Base-by-base conservation (phyloP, 2,888 invertebrate species). In the Petrophora chlorosata region DNA sequence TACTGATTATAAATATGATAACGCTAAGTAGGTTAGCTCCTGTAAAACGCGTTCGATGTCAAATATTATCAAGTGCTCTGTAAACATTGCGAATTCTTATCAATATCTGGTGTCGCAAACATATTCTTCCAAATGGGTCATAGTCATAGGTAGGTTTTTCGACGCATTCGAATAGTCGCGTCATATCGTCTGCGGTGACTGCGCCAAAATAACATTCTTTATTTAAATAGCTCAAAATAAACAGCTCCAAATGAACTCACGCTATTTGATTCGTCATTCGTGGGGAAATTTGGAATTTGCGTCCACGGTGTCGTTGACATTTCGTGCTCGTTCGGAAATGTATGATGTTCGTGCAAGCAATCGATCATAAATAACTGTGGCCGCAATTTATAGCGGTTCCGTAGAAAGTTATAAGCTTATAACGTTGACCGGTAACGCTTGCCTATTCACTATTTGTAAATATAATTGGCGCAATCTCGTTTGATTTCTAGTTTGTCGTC, bases 61-160 rank as follows among this genome's bases (percentile, higher is more conserved):
- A 79, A 89, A 89, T 83, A 81, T 85, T 87, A 84, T 89, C 86
- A 85, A 83, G 82, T 81, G 78, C 61, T 79, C 65, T 70, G 78
- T 79, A 75, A 84, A 84, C 74, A 82, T 76, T 68, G 86, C 86
- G 61, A 85, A 82, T 79, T 77, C 78, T 87, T 88, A 89, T 88
- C 87, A 61, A 57, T 69, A 64, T 65, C 57, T 76, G 71, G 79
- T 84, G 82, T 81, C 74, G 82, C 79, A 79, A 84, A 75, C 74
- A 73, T 61, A n/a, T 60, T 60, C 40, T 19, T 45, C 53, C 70
- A 85, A 86, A 79, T 82, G 55, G 87, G 85, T 82, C 86, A 79
- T 67, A 70, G 67, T 83, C 16, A 3, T 16, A n/a, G n/a, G 23
- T 25, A 25, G 14, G 10, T 10, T 12, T 15, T 29, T 15, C 5